Base-by-base conservation (phyloP, 2,113 vertebrate species). In the Heterocephalus glaber region DNA sequence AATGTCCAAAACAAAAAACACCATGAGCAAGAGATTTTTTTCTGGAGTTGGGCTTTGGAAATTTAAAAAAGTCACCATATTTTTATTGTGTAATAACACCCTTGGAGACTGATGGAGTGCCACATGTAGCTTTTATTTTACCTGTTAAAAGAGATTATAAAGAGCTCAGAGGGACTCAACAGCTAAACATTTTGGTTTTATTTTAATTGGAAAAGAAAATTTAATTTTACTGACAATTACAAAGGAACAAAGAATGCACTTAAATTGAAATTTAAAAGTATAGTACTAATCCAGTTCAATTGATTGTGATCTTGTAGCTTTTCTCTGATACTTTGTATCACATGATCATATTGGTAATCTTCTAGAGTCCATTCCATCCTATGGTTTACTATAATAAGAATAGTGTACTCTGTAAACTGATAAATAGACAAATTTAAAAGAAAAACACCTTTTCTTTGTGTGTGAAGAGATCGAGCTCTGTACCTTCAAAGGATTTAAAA, bases 141-240 rank as follows among this genome's bases (percentile, higher is more conserved):
- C 92, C 88, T 97, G 74, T 96, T 95, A 96, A 96, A 97, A 30
- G 41, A 93, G 95, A 97, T 97, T 97, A 95, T 90, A 54, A 96
- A 92, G 38, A 95, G 0, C 89, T 96, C 77, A 95, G 80, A 93
- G 79, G 97, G 52, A 30, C 96, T 97, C 93, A 92, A 90, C 85
- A 97, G 63, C 86, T 77, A 96, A 97, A 98, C 94, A 90, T 96
- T 92, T 95, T 77, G 89, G 96, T 96, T 97, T 65, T 95, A 74
- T 95, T 96, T 84, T 96, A 96, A 94, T 89, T 94, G 92, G 89
- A 97, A 63, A 88, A 74, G 58, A 94, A 33, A 87, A 97, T 97
- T 98, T 96, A 96, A 98, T 96, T 96, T 92, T 96, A 81, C 56
- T 94, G 68, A 97, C 65, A 97, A 94, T 96, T 97, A 95, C 66